Evolutionary conservation across 2,888 invertebrate species (phyloP).

Genomic region (Podabrus alpinus): DNA sequence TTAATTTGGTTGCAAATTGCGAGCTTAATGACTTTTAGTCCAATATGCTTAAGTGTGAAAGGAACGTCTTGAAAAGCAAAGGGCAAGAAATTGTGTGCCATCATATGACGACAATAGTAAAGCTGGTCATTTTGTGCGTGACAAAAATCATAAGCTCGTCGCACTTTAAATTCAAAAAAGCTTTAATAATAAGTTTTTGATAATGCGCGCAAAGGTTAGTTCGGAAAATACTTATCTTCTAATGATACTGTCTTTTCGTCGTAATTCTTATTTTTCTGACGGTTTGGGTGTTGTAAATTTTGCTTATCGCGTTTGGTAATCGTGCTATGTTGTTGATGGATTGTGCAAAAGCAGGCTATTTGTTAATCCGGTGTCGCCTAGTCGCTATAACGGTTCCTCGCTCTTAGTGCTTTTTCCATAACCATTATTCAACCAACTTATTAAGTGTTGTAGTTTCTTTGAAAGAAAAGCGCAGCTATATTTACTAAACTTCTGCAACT

Average conservation of each 20-base stretch:
- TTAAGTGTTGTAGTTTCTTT: slow-evolving; percentile 30
- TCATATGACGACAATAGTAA: slow-evolving; percentile 40
- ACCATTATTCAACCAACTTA: slow-evolving; percentile 28
- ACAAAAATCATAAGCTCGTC: slow-evolving; percentile 44
- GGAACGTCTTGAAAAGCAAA: slow-evolving; percentile 1
- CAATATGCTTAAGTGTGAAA: not conserved
- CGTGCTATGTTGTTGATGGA: slow-evolving; percentile 30
- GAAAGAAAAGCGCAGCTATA: slow-evolving; percentile 34
- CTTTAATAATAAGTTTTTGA: not conserved
- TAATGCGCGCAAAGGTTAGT: not conserved
- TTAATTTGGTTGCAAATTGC: slow-evolving; percentile 42
- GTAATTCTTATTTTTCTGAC: slow-evolving; percentile 34
- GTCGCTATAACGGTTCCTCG: slow-evolving; percentile 18
- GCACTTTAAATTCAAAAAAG: not conserved
- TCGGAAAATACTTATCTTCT: slow-evolving; percentile 11
- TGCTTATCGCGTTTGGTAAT: slow-evolving; percentile 24
- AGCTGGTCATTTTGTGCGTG: slow-evolving; percentile 46
- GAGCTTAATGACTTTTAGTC: slow-evolving; percentile 38
- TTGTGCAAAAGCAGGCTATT: slow-evolving; percentile 25
- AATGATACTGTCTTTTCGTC: slow-evolving; percentile 35
- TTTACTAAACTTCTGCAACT: slow-evolving; percentile 35
- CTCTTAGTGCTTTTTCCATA: slow-evolving; percentile 19
- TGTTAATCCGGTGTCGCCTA: slow-evolving; percentile 27
- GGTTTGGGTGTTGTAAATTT: slow-evolving; percentile 31
- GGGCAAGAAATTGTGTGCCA: slow-evolving; percentile 37